Percentiles rank a stretch among this genome's conserved stretches.
These are phyloP conservation scores for Gonocerus acuteangulatus DNA, from an alignment of 2,888 invertebrate species.

Conservation along the genomic window DNA sequence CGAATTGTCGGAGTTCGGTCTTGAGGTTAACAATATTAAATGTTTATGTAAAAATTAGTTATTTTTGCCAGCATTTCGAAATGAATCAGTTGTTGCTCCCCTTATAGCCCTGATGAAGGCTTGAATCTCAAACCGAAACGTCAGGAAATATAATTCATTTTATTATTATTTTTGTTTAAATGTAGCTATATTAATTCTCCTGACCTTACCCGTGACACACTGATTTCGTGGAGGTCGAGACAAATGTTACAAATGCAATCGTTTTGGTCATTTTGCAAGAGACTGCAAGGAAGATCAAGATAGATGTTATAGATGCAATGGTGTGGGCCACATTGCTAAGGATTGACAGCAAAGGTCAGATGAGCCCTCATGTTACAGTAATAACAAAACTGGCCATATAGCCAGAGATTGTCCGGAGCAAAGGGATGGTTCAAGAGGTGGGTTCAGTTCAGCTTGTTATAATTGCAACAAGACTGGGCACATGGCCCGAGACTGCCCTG, in stretches of 20 bases:
- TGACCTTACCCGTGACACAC: too few species aligned
- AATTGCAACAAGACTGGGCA: constrained; percentile 65
- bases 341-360: constrained; percentile 67
- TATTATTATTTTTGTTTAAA: too few species aligned
- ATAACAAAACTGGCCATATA: constrained; percentile 65
- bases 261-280: constrained; percentile 84
- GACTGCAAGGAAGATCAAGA: constrained; percentile 91
- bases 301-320: constrained; percentile 64
- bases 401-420: constrained; percentile 55
- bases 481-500: constrained; percentile 57
- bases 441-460: constrained; percentile 51
- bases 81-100: too few species aligned
- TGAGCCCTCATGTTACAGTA: constrained; percentile 52
- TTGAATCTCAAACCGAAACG: too few species aligned
- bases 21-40: too few species aligned
- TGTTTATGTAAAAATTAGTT: too few species aligned
- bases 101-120: too few species aligned
- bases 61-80: too few species aligned
- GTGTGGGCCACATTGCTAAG: constrained; percentile 86
- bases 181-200: too few species aligned
- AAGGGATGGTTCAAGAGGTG: constrained; percentile 50
- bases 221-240: constrained; percentile 57
- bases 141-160: too few species aligned
- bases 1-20: too few species aligned
- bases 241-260: constrained; percentile 94